Evolutionary conservation across 1,140 invertebrate species (phyloP), one percentile per base, ranked within the genome.

Genomic region (Anagrus nilaparvatae): DNA sequence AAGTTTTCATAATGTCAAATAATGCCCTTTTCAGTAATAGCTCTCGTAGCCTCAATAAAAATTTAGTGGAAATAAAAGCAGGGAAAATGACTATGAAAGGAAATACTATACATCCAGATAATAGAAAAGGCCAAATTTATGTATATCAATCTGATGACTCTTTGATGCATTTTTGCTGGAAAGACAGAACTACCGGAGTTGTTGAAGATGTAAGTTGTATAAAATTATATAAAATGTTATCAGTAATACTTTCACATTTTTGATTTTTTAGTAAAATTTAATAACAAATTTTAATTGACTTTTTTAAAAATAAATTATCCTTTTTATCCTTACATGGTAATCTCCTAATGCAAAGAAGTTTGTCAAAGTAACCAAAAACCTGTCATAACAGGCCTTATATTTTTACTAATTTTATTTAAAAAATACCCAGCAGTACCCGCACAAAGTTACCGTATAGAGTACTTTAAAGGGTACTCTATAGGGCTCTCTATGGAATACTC

Each of bases 131-230:
- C 10, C 65, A 89, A 16, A 72, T 99, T 3, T 99, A 94, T 63
- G 79, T 99, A 41, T 88, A 93, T 61, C 92, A 96, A 59, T 85
- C 88, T 17, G 93, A 97, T 47, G 96, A 99, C 68, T 87, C 88
- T 7, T 70, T 97, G 17, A 94, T 95, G 81, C 93, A 97, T 69
- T 95, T 97, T 57, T 97, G 90, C 64, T 97, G 94, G 94, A 96
- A 96, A 69, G 92, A 97, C 68, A 76, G 93, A 28, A 79, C 79
- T 27, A 79, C 79, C 31, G 81, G 81, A 39, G 70, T 71, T 12
- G 72, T 84, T 24, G 85, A 87, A 69, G 83, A 88, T 71, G 84
- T 86, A 66, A 63, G 55, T 44, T 24, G 32, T 46, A 6, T 20
- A 20, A 18, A 43, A 36, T 46, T 12, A 19, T n/a, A n/a, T n/a